Evolutionary conservation across 2,797 vertebrate genomes (phyloP).

Genomic region (Pseudochaenichthys georgianus): DNA sequence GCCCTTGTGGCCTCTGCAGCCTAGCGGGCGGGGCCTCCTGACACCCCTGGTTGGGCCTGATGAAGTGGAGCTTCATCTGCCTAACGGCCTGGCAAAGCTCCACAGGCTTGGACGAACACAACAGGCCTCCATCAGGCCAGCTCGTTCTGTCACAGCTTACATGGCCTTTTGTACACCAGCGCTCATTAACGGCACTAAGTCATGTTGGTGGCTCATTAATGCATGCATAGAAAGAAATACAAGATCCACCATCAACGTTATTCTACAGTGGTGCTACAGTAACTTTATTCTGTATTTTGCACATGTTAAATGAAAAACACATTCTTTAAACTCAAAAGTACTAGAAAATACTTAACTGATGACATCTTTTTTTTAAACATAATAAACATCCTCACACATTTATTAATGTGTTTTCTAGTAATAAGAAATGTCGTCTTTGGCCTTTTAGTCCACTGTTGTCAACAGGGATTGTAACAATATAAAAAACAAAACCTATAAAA

Average conservation of each 20-base stretch:
- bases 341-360: constrained; percentile 22
- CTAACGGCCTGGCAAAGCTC: constrained; percentile 86
- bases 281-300: constrained; percentile 73
- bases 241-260: constrained; percentile 41
- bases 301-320: constrained; percentile 56
- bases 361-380: constrained; percentile 15
- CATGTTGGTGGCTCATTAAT: constrained; percentile 65
- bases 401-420: constrained; percentile 21
- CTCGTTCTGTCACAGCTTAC: constrained; percentile 71
- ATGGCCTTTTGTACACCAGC: constrained; percentile 76
- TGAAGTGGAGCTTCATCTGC: constrained; percentile 87
- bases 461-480: constrained; percentile 42
- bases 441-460: constrained; percentile 47
- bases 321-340: constrained; percentile 51
- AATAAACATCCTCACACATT: constrained; percentile 33
- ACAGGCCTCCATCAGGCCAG: constrained; percentile 75
- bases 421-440: constrained; percentile 66
- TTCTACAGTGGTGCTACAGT: constrained; percentile 49
- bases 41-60: constrained; percentile 84
- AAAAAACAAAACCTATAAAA: constrained; percentile 38
- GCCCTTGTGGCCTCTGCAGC: constrained; percentile 57
- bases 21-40: constrained; percentile 67
- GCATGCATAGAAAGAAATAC: constrained; percentile 66
- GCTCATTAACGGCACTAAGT: constrained; percentile 82
- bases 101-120: constrained; percentile 77